phyloP scores from a whole-genome alignment of 2,888 invertebrate genomes.

The Caenorhabditis sinica region DNA sequence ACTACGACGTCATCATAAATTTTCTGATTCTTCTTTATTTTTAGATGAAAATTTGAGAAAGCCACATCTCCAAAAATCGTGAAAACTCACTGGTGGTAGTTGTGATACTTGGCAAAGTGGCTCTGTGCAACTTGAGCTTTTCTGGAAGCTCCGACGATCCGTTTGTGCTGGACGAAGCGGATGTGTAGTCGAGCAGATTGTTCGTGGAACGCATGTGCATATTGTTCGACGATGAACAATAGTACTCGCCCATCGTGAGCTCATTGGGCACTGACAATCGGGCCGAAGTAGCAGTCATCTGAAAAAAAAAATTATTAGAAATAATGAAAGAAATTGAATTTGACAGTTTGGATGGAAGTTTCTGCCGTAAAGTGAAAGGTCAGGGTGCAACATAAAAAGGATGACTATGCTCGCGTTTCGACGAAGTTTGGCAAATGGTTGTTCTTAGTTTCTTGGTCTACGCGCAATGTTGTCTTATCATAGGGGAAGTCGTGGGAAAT shows the following conservation, averaged over 20 bases:
- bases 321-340: background rate
- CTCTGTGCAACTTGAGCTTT: constrained; percentile 57
- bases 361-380: background rate
- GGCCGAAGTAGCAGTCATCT: constrained; percentile 62
- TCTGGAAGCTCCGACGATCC: constrained; percentile 46
- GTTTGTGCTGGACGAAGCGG: constrained; percentile 65
- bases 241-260: constrained; percentile 55
- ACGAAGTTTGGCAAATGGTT: constrained; percentile 40
- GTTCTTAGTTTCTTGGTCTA: constrained; percentile 37
- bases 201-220: constrained; percentile 42
- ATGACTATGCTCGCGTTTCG: constrained; percentile 24
- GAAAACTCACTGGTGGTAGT: constrained; percentile 65
- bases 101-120: constrained; percentile 68
- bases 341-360: constrained; percentile 15
- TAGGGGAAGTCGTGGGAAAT: constrained; percentile 1
- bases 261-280: constrained; percentile 66
- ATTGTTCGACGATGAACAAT: constrained; percentile 44
- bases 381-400: background rate
- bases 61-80: too few relatives aligned
- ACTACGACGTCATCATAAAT: too few relatives aligned
- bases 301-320: constrained; percentile 17
- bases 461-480: constrained; percentile 38
- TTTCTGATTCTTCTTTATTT: too few relatives aligned
- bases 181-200: constrained; percentile 62
- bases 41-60: too few relatives aligned